Conservation (phyloP, 2,888 invertebrate species). For the Nomada hirtipes region DNA sequence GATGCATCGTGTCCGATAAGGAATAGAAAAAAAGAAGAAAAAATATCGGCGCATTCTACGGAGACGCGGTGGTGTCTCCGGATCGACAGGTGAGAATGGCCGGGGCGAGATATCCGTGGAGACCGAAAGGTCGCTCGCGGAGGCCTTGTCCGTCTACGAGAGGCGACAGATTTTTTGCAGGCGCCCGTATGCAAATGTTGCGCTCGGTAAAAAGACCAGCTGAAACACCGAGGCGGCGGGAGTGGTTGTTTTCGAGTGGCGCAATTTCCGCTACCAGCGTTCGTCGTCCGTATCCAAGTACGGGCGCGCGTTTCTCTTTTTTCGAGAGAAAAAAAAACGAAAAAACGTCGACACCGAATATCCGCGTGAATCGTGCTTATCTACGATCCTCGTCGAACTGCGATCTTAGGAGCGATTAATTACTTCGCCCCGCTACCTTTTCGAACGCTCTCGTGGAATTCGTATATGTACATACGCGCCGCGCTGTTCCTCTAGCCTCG, state of each 20-base stretch:
- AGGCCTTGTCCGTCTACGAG: too few relatives aligned
- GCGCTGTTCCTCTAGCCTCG: not conserved
- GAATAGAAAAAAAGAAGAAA: not conserved
- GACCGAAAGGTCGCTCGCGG: not conserved
- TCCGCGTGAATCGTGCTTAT: constrained; percentile 11
- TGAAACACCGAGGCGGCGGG: not conserved
- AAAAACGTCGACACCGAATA: not conserved
- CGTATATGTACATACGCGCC: constrained; percentile 12
- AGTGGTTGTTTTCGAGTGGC: constrained; percentile 33
- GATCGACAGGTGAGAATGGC: too few relatives aligned
- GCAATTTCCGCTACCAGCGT: constrained; percentile 29
- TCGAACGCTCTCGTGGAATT: constrained; percentile 5
- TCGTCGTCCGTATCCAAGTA: not conserved
- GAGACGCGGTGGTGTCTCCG: not conserved
- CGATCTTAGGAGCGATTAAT: constrained; percentile 35
- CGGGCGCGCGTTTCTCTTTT: not conserved
- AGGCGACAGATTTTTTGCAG: not conserved
- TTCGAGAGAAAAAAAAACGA: not conserved
- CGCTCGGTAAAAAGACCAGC: constrained; percentile 19
- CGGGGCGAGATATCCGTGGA: too few relatives aligned
- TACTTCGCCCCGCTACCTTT: constrained; percentile 11
- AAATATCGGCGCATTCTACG: not conserved
- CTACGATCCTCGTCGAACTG: constrained; percentile 9
- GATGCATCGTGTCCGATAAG: constrained; percentile 47
- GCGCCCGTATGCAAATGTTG: constrained; percentile 5